Evolutionary conservation across 2,888 invertebrate genomes (phyloP), one percentile per base, ranked within the genome.

Genomic region (Acrobasis repandana): DNA sequence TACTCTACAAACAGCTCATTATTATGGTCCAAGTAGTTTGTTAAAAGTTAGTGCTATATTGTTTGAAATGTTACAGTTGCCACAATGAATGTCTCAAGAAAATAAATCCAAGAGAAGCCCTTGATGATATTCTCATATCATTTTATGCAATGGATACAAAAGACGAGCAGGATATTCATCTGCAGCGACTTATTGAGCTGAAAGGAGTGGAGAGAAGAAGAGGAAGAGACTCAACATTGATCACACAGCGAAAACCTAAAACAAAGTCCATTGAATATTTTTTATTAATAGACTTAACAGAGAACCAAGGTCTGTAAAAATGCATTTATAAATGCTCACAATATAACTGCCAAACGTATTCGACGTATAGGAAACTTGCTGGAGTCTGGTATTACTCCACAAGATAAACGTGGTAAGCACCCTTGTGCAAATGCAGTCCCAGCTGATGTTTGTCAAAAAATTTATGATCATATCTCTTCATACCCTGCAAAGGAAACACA

Each of bases 141-240:
- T 43, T 43, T 11, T 43, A 43, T 11, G 43, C 43, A 43, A 43
- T 43, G 43, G 43, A 11, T 9, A 43, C 43, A 43, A 43, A 58
- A 58, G 34, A 58, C 33, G 58, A 58, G 33, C 58, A 58, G 16
- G 58, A 58, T 16, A 47, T 58, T 11, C 58, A 58, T 48, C 58
- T 58, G 8, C 58, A 58, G 34, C 9, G 58, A 34, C 49, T 58
- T 28, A 58, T 58, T 10, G 49, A 58, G 49, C 9, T 49, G 34
- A 34, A 58, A 47, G 49, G 18, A n/a, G 43, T 43, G 43, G 36
- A 49, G n/a, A 47, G 58, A 10, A 57, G 18, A 57, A 47, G 48
- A 49, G 43, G 43, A 43, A 6, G 43, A 11, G 43, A 43, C 10
- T 6, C 43, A 9, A 43, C 43, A 43, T 43, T 43, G 43, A 11